Conservation (phyloP, 2,888 invertebrate genomes). For the Gymnosoma rotundatum region DNA sequence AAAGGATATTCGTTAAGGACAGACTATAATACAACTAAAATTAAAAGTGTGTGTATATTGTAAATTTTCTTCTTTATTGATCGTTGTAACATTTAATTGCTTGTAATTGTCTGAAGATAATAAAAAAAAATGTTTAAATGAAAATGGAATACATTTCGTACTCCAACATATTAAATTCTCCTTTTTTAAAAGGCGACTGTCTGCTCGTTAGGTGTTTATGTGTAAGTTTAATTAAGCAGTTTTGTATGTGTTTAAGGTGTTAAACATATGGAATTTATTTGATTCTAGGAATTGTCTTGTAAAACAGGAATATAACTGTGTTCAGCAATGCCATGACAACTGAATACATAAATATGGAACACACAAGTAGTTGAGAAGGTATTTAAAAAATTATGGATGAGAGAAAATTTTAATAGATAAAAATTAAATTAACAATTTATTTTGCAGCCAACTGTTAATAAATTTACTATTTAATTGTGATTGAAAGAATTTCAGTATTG, state of each 20-base stretch:
- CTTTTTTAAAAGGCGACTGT: constrained; percentile 25
- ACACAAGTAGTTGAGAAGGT: not conserved
- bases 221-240: constrained; percentile 65
- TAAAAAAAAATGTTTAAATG: constrained; percentile 24
- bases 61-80: constrained; percentile 69
- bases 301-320: constrained; percentile 30
- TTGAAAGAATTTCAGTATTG: too few species aligned
- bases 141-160: constrained; percentile 44
- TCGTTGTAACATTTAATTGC: constrained; percentile 70
- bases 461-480: too few species aligned
- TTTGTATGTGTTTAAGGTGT: constrained; percentile 65
- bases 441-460: too few species aligned
- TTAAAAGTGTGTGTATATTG: constrained; percentile 45
- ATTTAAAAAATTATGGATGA: not conserved
- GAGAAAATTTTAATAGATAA: not conserved
- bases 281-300: constrained; percentile 49
- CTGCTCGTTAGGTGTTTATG: constrained; percentile 25
- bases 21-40: constrained; percentile 34
- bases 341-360: constrained; percentile 11
- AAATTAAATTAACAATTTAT: not conserved
- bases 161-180: not conserved
- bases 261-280: constrained; percentile 68
- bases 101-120: constrained; percentile 62
- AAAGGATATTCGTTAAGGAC: constrained; percentile 2
- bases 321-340: constrained; percentile 39